These are phyloP conservation scores for Microctenopoma steveboyesi DNA, from an alignment of 2,797 vertebrate genomes.

Conservation along the genomic window DNA sequence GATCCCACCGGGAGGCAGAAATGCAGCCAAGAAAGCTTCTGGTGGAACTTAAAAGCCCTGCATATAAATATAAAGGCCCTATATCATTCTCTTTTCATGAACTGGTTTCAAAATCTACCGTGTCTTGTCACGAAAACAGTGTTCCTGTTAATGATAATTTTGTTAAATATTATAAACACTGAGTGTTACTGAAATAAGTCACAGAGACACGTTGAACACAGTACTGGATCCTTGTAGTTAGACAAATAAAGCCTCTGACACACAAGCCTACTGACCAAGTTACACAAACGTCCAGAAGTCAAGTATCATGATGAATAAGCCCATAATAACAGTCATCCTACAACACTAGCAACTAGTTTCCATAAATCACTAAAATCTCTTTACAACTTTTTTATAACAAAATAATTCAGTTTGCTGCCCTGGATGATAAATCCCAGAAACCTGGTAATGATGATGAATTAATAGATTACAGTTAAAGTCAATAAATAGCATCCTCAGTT, in stretches of 20 bases:
- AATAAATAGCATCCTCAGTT: conserved; percentile 16
- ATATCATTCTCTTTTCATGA: conserved; percentile 17
- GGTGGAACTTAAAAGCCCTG: conserved; percentile 25
- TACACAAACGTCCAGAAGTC: conserved; percentile 18
- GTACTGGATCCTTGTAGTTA: neutral
- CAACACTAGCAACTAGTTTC: conserved; percentile 63
- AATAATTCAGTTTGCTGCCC: conserved; percentile 31
- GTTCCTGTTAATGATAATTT: too few relatives aligned
- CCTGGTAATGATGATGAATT: conserved; percentile 32
- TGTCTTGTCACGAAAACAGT: too few relatives aligned
- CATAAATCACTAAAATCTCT: conserved; percentile 55
- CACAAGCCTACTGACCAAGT: conserved; percentile 33
- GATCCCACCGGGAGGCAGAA: conserved; percentile 56
- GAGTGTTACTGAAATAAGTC: too few relatives aligned
- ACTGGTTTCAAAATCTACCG: neutral
- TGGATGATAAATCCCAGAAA: conserved; percentile 20
- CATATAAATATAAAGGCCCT: conserved; percentile 21
- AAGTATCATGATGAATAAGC: conserved; percentile 39
- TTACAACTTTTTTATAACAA: conserved; percentile 35
- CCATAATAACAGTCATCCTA: conserved; percentile 28
- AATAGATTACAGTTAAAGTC: conserved; percentile 20
- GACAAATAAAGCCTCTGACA: conserved; percentile 19
- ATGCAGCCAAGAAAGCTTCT: conserved; percentile 61
- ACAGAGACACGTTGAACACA: neutral
- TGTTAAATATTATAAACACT: too few relatives aligned